A percentile compares a stretch with the other conserved stretches of the same genome.
Conservation (phyloP, 1,140 invertebrate species). For the Drosophila nebulosa region DNA sequence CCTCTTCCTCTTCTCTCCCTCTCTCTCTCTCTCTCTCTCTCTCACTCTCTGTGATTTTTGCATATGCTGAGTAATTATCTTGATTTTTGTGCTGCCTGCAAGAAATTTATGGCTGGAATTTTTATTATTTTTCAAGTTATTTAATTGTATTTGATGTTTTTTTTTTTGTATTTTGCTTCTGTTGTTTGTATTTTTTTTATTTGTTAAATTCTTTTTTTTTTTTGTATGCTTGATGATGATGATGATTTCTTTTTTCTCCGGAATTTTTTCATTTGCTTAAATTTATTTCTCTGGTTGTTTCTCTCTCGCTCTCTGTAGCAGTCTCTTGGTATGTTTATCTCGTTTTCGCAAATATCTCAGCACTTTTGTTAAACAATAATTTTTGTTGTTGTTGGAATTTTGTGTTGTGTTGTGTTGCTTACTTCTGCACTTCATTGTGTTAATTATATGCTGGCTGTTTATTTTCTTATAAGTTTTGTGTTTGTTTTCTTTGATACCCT, state of each 20-base stretch:
- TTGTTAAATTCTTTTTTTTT: background rate
- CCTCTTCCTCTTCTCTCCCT: too few species aligned
- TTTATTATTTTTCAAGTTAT: conserved; percentile 22
- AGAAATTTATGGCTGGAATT: conserved; percentile 23
- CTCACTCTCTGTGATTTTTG: too few species aligned
- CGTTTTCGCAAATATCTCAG: conserved; percentile 41
- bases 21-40: too few species aligned
- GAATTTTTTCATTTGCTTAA: conserved; percentile 20
- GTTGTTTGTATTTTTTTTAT: conserved; percentile 9
- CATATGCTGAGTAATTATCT: background rate
- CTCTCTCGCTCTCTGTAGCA: background rate
- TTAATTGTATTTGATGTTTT: conserved; percentile 6
- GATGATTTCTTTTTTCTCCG: conserved; percentile 36
- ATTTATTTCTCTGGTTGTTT: conserved; percentile 1
- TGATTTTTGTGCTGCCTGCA: background rate
- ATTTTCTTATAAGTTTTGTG: conserved; percentile 20
- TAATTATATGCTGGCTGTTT: conserved; percentile 52
- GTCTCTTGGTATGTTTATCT: conserved; percentile 13
- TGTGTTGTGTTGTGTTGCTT: background rate
- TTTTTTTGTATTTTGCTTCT: conserved; percentile 7
- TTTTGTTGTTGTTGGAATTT: conserved; percentile 4
- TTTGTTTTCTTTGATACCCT: conserved; percentile 18
- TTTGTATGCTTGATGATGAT: conserved; percentile 11
- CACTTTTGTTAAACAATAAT: conserved; percentile 39
- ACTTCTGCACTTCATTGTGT: conserved; percentile 52